Conservation (phyloP, 2,888 invertebrate genomes). For the Drosophila paramelanica region DNA sequence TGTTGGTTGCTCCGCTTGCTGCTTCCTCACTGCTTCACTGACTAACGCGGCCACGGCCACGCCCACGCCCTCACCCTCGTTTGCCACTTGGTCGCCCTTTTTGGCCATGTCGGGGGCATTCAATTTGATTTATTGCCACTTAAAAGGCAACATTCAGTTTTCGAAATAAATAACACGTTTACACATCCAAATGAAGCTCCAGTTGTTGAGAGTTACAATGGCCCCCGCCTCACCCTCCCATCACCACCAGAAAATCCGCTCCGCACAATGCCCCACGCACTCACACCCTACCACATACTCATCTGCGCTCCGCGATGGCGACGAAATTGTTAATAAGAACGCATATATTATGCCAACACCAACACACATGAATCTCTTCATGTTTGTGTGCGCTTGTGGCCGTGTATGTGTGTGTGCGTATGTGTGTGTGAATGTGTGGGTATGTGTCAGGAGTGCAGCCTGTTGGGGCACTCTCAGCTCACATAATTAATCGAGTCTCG, state of each 20-base stretch:
- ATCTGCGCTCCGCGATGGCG: slow-evolving; percentile 55
- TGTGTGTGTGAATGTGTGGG: not conserved
- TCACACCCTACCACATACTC: slow-evolving; percentile 12
- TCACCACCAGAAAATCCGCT: not conserved
- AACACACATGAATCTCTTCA: slow-evolving; percentile 27
- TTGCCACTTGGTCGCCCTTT: slow-evolving; percentile 20
- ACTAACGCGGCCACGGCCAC: slow-evolving; percentile 30
- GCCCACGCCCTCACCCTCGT: slow-evolving; percentile 4
- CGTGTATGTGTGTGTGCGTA: slow-evolving; percentile 1
- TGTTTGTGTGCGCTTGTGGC: not conserved
- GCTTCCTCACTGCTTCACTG: slow-evolving; percentile 41
- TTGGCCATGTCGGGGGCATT: slow-evolving; percentile 45
- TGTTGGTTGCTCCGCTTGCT: slow-evolving; percentile 54
- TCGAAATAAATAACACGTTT: slow-evolving; percentile 80
- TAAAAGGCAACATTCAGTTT: slow-evolving; percentile 81
- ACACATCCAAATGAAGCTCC: slow-evolving; percentile 80
- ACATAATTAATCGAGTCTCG: slow-evolving; percentile 64
- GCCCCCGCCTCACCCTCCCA: not conserved
- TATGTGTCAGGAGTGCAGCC: not conserved
- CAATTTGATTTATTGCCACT: slow-evolving; percentile 81
- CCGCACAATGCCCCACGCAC: not conserved
- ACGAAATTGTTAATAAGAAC: slow-evolving; percentile 80
- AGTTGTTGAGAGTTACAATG: slow-evolving; percentile 61
- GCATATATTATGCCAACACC: slow-evolving; percentile 77
- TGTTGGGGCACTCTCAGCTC: slow-evolving; percentile 19